A percentile compares a stretch with the other conserved stretches of the same genome.
Evolutionary conservation across 2,113 vertebrate species (phyloP).

Genomic region (Galemys pyrenaicus): DNA sequence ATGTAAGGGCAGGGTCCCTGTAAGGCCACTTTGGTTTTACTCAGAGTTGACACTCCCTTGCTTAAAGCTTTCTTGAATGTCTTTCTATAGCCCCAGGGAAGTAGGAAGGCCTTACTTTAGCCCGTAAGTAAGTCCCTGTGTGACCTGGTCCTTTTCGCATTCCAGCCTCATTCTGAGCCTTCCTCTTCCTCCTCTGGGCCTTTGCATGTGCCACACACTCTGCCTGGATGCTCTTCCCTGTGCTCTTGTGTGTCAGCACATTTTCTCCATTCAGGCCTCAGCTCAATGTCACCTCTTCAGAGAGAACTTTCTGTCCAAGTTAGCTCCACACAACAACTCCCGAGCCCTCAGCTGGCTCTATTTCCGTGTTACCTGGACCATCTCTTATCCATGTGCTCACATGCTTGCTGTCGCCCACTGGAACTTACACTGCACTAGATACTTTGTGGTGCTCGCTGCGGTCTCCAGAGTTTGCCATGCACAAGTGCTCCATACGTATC

Average conservation of each 20-base stretch:
- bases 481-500: not conserved
- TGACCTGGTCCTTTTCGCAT: not conserved
- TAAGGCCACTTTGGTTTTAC: not conserved
- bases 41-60: not conserved
- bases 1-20: not conserved
- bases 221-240: not conserved
- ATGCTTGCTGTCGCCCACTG: not conserved
- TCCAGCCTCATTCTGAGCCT: not conserved
- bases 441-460: fast-evolving
- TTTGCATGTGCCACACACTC: not conserved
- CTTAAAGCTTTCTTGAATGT: not conserved
- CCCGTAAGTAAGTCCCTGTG: not conserved
- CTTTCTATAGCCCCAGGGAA: not conserved
- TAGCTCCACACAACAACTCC: too few relatives aligned
- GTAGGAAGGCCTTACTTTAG: not conserved
- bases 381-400: too few relatives aligned
- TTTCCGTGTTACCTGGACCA: fast-evolving
- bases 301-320: not conserved
- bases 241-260: not conserved
- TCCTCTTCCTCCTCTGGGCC: not conserved
- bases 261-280: not conserved
- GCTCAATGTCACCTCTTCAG: not conserved
- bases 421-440: fast-evolving
- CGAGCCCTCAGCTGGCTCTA: not conserved
- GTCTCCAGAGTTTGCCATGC: fast-evolving